Evolutionary conservation across 2,888 invertebrate species (phyloP).

Genomic region (Megaustenia siamemsis): DNA sequence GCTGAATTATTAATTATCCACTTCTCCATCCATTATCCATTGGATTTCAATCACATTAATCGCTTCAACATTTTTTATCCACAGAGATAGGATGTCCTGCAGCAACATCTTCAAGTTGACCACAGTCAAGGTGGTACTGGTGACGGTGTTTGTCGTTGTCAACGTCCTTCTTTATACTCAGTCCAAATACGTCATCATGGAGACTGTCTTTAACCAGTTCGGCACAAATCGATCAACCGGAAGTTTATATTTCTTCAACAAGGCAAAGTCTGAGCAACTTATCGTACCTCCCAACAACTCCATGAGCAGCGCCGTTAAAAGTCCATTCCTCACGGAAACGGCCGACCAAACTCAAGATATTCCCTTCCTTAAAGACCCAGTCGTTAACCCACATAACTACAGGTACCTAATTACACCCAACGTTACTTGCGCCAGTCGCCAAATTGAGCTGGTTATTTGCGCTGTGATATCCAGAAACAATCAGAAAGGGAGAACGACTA

Average conservation of each 20-base stretch:
- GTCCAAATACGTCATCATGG: background rate
- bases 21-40: too few species aligned
- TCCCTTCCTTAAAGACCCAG: background rate
- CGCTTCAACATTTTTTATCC: background rate
- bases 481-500: constrained; percentile 64
- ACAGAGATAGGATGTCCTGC: background rate
- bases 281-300: too few species aligned
- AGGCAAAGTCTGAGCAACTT: too few species aligned
- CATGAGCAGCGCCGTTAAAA: background rate
- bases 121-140: background rate
- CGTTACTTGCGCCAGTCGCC: background rate
- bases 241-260: too few species aligned
- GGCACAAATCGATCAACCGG: background rate
- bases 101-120: background rate
- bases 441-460: constrained; percentile 63
- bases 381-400: constrained; percentile 18
- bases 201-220: background rate
- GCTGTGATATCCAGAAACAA: constrained; percentile 70
- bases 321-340: background rate
- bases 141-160: background rate
- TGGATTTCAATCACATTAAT: too few species aligned
- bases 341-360: background rate
- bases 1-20: too few species aligned
- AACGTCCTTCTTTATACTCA: background rate
- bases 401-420: background rate